Percentiles rank a stretch among this genome's conserved stretches.
These are phyloP conservation scores for Morone chrysops DNA, from an alignment of 2,113 vertebrate species.

Conservation along the genomic window DNA sequence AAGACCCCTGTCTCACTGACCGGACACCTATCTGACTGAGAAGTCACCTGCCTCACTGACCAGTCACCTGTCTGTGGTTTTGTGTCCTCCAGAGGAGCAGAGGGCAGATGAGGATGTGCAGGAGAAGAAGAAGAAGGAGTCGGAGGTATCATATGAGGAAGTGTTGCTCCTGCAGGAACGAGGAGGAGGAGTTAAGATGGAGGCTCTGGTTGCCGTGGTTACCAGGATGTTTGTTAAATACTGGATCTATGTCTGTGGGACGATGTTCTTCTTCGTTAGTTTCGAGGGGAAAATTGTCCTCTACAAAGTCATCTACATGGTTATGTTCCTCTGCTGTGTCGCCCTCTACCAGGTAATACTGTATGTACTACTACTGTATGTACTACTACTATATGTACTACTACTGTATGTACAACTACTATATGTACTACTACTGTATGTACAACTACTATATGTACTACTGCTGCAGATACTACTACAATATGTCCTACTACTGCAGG, in stretches of 20 bases:
- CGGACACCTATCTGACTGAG: background rate
- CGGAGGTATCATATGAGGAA: conserved; percentile 85
- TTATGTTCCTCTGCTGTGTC: conserved; percentile 96
- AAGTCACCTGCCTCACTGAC: background rate
- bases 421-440: background rate
- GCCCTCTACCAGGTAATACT: conserved; percentile 92
- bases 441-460: no score
- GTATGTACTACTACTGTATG: no score
- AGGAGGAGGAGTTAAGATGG: conserved; percentile 86
- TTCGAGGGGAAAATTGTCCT: conserved; percentile 96
- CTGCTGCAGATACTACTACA: no score
- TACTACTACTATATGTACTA: no score
- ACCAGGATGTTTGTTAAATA: conserved; percentile 96
- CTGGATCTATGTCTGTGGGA: conserved; percentile 97
- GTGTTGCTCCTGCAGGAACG: conserved; percentile 76
- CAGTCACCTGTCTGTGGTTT: background rate
- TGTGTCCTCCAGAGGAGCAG: conserved; percentile 60
- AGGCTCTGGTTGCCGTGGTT: conserved; percentile 90
- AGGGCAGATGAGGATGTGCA: conserved; percentile 48
- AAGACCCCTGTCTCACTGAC: conserved; percentile 59
- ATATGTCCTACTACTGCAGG: no score
- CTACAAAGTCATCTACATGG: conserved; percentile 99
- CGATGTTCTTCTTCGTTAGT: conserved; percentile 99
- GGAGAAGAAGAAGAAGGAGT: conserved; percentile 65
- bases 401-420: background rate